Base-by-base conservation (phyloP, 30 jellyfish, hydroid and myxozoan genomes). In the Hydra vulgaris region DNA sequence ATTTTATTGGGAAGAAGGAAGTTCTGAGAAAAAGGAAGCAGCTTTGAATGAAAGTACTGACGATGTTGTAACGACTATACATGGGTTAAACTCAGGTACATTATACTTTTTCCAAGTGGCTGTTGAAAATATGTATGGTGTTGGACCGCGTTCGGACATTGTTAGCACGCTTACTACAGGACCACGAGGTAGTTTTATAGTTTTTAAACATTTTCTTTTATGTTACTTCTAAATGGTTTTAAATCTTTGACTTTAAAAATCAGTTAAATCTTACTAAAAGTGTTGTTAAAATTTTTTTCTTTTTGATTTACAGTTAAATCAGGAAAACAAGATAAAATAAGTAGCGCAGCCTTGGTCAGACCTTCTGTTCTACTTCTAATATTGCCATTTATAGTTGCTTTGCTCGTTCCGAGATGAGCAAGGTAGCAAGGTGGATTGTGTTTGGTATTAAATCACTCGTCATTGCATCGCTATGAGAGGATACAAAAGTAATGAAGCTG, bases 101-200 rank as follows among this genome's bases (percentile, higher is more conserved):
- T 79, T 70, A 22, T 90, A 90, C 77, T 72, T 26, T n/a, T 76
- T 90, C 74, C 95, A 86, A 82, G 76, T 90, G 7, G 95, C 97
- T 26, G 95, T 83, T 21, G 66, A 77, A 40, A 90, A 85, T 76
- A 77, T 67, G 17, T 90, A 81, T 82, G 97, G 97, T n/a, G 90
- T 88, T 7, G 95, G 97, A 19, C 95, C 95, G 40, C 87, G 79
- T 40, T 86, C 97, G 24, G 73, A 74, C 18, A 53, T 53, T 23
- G 23, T 74, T 52, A 73, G 82, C 4, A 89, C 83, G 1, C 72
- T 25, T 70, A 90, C 97, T 7, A 78, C 40, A 78, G 61, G 61
- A 12, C 61, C 61, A 40, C 12, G 5, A 40, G 61, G 61, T 40
- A 40, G 12, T 40, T 40, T 3, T 3, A 40, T 40, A 12, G 61